Conservation (phyloP, 1,140 invertebrate genomes). For the Cotesia typhae region DNA sequence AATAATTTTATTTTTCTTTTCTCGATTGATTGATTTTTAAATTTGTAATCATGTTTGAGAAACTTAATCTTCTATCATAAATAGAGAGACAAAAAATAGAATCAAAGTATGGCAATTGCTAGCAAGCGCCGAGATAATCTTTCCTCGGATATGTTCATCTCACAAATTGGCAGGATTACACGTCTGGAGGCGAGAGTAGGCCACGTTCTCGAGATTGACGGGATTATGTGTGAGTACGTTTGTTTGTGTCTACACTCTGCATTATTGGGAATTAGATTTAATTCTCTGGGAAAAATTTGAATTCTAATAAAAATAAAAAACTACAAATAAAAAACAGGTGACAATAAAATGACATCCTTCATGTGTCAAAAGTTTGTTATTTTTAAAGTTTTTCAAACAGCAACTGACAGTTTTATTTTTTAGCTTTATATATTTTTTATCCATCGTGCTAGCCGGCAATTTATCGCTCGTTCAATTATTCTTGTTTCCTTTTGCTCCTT, state of each 20-base stretch:
- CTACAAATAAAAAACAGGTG: neutral
- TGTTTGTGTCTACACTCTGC: conserved; percentile 34
- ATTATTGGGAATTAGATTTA: conserved; percentile 49
- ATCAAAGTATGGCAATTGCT: conserved; percentile 24
- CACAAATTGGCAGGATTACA: conserved; percentile 57
- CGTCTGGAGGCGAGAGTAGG: conserved; percentile 43
- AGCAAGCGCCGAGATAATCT: conserved; percentile 45
- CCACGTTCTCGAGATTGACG: conserved; percentile 54
- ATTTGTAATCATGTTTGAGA: neutral
- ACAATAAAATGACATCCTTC: neutral
- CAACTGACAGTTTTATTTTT: conserved; percentile 2
- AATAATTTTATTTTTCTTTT: conserved; percentile 30
- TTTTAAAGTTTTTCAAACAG: neutral
- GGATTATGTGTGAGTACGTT: conserved; percentile 48
- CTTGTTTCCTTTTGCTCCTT: neutral
- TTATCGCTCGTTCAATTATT: conserved; percentile 10
- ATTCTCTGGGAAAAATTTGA: conserved; percentile 16
- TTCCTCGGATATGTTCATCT: conserved; percentile 37
- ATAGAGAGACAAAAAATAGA: conserved; percentile 1
- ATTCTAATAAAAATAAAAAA: neutral
- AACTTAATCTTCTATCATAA: neutral
- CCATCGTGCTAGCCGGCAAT: conserved; percentile 4
- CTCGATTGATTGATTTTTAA: neutral
- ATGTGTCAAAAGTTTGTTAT: neutral
- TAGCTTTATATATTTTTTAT: conserved; percentile 14